Conservation (phyloP, 2,113 vertebrate genomes). For the Bubo blakistoni region DNA sequence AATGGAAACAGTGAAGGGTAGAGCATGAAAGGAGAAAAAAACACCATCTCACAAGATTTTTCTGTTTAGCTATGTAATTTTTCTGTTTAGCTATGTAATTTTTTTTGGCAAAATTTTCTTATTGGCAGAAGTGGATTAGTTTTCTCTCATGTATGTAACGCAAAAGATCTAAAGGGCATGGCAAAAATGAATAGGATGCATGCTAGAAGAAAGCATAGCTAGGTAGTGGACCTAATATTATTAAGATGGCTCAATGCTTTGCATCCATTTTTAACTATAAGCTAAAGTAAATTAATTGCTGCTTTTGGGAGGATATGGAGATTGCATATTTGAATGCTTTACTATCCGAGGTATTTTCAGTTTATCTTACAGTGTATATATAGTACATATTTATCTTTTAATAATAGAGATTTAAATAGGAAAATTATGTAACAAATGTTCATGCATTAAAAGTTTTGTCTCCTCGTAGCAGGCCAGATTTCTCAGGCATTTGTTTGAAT, state of each 20-base stretch:
- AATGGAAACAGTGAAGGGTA: neutral
- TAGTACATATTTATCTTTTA: neutral
- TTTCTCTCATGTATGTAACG: neutral
- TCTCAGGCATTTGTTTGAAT: neutral
- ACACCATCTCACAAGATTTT: neutral
- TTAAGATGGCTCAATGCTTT: neutral
- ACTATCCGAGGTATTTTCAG: neutral
- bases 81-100: neutral
- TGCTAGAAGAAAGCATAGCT: neutral
- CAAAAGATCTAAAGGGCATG: neutral
- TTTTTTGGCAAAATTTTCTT: neutral
- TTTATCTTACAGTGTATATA: neutral
- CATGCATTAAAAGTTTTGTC: neutral
- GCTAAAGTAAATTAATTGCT: neutral
- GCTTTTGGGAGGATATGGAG: neutral
- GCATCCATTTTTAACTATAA: neutral
- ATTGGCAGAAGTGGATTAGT: neutral
- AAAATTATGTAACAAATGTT: neutral
- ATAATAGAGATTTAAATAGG: neutral
- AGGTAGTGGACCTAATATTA: neutral
- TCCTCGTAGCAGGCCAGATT: neutral
- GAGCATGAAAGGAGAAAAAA: neutral
- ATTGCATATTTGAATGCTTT: neutral
- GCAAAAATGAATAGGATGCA: neutral
- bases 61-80: neutral